Evolutionary conservation across 2,888 invertebrate species (phyloP).

Genomic region (Synanthedon vespiformis): DNA sequence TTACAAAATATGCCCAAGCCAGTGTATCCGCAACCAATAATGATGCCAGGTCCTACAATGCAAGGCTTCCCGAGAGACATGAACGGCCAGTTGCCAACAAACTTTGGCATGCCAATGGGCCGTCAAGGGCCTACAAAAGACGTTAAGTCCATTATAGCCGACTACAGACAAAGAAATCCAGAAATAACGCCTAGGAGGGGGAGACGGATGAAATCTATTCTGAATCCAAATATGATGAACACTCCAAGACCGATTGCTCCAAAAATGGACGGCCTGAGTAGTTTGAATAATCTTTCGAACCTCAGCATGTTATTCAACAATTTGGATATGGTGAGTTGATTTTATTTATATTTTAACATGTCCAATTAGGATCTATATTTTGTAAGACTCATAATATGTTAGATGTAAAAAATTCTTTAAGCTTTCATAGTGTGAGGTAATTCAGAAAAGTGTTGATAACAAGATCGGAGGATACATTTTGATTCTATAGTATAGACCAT

Average conservation of each 20-base stretch:
- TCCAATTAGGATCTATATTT: too few relatives aligned
- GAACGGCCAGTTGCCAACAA: conserved; percentile 70
- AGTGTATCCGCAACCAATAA: conserved; percentile 48
- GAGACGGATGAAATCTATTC: conserved; percentile 69
- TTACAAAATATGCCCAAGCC: conserved; percentile 57
- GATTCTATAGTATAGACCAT: too few relatives aligned
- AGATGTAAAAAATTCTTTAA: too few relatives aligned
- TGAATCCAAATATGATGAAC: conserved; percentile 60
- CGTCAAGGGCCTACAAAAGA: conserved; percentile 84
- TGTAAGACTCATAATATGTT: too few relatives aligned
- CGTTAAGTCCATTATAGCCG: conserved; percentile 85
- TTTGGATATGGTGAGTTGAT: conserved; percentile 58
- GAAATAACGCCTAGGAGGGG: conserved; percentile 79
- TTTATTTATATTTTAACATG: background rate
- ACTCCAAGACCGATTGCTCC: conserved; percentile 55
- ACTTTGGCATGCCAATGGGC: conserved; percentile 68
- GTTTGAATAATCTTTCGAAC: conserved; percentile 36
- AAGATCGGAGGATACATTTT: too few relatives aligned
- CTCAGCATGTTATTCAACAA: conserved; percentile 60
- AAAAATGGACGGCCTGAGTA: conserved; percentile 40
- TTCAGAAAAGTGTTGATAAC: too few relatives aligned
- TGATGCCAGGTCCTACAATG: conserved; percentile 48
- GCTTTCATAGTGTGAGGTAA: too few relatives aligned
- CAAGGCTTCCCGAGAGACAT: conserved; percentile 56
- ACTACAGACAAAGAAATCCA: conserved; percentile 81